Evolutionary conservation across 2,113 vertebrate genomes (phyloP).

Genomic region (Gallinago media): DNA sequence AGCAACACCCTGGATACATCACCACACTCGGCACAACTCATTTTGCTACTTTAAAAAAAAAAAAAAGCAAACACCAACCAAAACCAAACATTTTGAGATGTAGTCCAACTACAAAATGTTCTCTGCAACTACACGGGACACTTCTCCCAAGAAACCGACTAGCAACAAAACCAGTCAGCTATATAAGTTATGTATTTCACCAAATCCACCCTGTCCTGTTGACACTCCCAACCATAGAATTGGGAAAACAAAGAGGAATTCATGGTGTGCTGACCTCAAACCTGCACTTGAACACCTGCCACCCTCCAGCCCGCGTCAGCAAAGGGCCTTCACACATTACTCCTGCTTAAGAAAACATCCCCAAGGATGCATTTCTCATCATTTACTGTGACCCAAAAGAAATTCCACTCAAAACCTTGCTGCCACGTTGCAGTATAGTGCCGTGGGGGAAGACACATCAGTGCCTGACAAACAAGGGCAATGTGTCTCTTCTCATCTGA

Average conservation of each 20-base stretch:
- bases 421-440: not conserved
- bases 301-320: not conserved
- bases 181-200: not conserved
- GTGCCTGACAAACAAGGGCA: not conserved
- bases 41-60: not conserved
- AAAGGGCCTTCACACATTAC: not conserved
- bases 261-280: not conserved
- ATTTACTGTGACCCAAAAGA: not conserved
- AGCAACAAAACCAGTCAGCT: not conserved
- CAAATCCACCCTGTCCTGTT: not conserved
- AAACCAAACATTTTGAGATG: not conserved
- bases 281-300: not conserved
- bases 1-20: not conserved
- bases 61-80: too few species aligned
- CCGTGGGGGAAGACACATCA: not conserved
- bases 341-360: not conserved
- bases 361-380: not conserved
- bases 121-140: not conserved
- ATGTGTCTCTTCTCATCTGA: not conserved
- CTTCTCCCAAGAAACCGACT: not conserved
- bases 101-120: not conserved
- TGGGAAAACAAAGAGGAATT: not conserved
- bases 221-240: fast-evolving
- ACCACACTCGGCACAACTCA: fast-evolving
- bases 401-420: not conserved